These are phyloP conservation scores for Meloe dianella DNA, from an alignment of 2,888 invertebrate genomes.

Conservation along the genomic window DNA sequence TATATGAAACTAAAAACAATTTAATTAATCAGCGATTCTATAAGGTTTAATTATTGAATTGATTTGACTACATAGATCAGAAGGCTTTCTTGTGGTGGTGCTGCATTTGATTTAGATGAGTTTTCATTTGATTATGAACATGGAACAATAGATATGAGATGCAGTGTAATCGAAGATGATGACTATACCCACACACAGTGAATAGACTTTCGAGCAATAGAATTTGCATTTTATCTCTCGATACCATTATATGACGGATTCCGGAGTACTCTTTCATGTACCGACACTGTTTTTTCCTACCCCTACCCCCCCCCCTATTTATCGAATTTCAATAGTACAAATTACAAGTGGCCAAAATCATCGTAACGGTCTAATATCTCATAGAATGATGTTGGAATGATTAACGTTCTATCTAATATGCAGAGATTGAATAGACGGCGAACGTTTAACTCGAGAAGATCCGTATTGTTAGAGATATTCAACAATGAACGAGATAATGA, in stretches of 20 bases:
- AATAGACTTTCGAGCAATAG: conserved; percentile 36
- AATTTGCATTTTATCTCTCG: conserved; percentile 32
- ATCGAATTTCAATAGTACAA: neutral
- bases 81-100: neutral
- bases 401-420: conserved; percentile 37
- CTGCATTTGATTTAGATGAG: conserved; percentile 48
- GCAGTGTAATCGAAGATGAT: conserved; percentile 48
- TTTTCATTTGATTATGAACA: conserved; percentile 52
- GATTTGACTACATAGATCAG: neutral
- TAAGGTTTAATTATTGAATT: neutral
- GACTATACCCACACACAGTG: conserved; percentile 34
- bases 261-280: neutral
- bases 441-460: conserved; percentile 31
- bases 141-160: conserved; percentile 49
- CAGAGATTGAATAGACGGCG: conserved; percentile 30
- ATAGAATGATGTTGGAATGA: conserved; percentile 33
- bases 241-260: conserved; percentile 14
- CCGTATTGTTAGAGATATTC: conserved; percentile 32
- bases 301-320: neutral
- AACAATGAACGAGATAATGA: conserved; percentile 27
- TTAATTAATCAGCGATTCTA: neutral
- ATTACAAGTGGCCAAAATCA: neutral
- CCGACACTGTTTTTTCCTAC: neutral
- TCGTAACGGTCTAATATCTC: conserved; percentile 27
- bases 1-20: no score